Evolutionary conservation across 2,113 vertebrate species (phyloP).

Genomic region (Tapirus terrestris): DNA sequence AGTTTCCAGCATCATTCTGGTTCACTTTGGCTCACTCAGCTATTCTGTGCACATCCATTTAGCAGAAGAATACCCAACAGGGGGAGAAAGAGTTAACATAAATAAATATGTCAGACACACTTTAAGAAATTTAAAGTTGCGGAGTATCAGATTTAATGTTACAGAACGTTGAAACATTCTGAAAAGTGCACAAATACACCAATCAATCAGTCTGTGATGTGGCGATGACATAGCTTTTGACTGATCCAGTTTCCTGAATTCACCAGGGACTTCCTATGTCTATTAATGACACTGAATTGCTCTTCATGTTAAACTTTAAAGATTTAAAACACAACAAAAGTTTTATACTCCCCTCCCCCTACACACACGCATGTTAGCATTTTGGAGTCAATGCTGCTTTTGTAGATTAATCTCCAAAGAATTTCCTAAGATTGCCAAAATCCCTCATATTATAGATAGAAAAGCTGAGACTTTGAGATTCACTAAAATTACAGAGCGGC

Average conservation of each 20-base stretch:
- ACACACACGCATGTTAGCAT: rapidly evolving
- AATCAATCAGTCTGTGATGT: rapidly evolving
- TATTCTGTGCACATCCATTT: background rate
- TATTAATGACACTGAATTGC: rapidly evolving
- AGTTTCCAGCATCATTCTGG: rapidly evolving
- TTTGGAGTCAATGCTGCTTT: background rate
- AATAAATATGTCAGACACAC: background rate
- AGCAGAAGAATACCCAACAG: background rate
- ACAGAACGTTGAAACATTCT: background rate
- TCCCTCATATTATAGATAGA: background rate
- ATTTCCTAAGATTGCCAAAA: background rate
- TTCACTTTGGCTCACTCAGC: background rate
- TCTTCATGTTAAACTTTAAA: background rate
- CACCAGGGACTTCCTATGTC: background rate
- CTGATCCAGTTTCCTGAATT: background rate
- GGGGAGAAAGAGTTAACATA: background rate
- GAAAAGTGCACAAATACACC: background rate
- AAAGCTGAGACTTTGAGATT: background rate
- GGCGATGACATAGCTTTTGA: background rate
- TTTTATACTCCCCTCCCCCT: rapidly evolving
- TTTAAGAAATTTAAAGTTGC: background rate
- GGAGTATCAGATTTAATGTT: background rate
- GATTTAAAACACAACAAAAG: background rate
- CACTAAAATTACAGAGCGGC: too few relatives aligned
- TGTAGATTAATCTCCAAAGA: background rate